Conservation (phyloP, 2,113 vertebrate genomes). For the Spheniscus mendiculus region DNA sequence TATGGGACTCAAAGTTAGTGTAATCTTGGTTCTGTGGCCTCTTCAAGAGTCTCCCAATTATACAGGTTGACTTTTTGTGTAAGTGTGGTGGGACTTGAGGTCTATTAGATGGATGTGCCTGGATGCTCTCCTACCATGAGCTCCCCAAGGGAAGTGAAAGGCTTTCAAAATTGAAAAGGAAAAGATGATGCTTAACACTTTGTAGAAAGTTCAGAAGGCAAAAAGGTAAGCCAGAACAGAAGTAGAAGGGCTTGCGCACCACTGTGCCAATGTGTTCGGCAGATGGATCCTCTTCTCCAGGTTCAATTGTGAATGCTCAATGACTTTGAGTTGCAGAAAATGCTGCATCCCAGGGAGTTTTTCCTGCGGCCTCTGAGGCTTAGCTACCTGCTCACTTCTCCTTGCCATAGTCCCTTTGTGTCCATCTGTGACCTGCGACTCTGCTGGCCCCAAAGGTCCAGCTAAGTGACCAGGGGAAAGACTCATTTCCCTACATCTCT, state of each 20-base stretch:
- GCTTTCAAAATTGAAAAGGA: not conserved
- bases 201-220: not conserved
- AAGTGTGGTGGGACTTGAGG: too few relatives aligned
- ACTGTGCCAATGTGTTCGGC: not conserved
- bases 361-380: not conserved
- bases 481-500: fast-evolving
- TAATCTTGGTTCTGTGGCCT: not conserved
- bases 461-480: not conserved
- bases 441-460: not conserved
- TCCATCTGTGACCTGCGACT: not conserved
- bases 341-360: not conserved
- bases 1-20: not conserved
- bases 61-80: not conserved
- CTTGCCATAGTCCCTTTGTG: not conserved
- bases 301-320: not conserved
- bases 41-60: not conserved
- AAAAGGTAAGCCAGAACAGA: not conserved
- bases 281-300: not conserved
- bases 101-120: not conserved
- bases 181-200: not conserved
- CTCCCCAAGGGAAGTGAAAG: not conserved
- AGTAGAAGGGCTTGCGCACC: not conserved
- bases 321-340: not conserved
- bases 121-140: fast-evolving
- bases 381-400: not conserved